Base-by-base conservation (phyloP, 2,888 invertebrate species). In the Lysandra bellargus region DNA sequence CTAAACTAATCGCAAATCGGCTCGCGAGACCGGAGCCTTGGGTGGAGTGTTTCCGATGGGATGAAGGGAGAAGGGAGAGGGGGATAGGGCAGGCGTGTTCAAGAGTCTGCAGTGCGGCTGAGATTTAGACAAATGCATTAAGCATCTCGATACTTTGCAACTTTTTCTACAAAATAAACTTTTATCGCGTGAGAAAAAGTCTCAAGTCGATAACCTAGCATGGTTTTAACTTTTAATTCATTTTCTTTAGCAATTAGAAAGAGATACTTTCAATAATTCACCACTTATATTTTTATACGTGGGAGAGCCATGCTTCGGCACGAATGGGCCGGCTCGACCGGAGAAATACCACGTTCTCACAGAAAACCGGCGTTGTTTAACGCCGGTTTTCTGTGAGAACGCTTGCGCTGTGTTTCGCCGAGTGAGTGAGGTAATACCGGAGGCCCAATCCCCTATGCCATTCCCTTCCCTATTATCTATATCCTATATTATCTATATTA, bases 61-160 rank as follows among this genome's bases (percentile, higher is more conserved):
- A 83, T 79, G 80, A 83, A 82, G 84, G 83, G 60, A 60, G 37
- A 74, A 80, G 83, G 78, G 82, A 9, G 30, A 2, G 84, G 83
- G 44, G 60, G 57, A 57, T 80, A 83, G 77, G 82, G 81, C 82
- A 80, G 80, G 84, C 89, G 90, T 88, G 90, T 85, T 86, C 83
- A 83, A 89, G 89, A 85, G 87, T 81, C 86, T 86, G 88, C 87
- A 86, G 81, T 84, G 86, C 83, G 84, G 85, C 84, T 84, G 80
- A 80, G 80, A 79, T 81, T 80, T 76, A 80, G 79, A 80, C 76
- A 77, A 79, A 78, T 64, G 81, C 78, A 79, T 78, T 73, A 75
- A 74, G 69, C 80, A 44, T 44, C 74, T 74, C 74, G 44, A 74
- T 74, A 74, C 74, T 74, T 44, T 23, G 44, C 9, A 74, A 44